Conservation (phyloP, 2,888 invertebrate species). For the Harpalus rubripes region DNA sequence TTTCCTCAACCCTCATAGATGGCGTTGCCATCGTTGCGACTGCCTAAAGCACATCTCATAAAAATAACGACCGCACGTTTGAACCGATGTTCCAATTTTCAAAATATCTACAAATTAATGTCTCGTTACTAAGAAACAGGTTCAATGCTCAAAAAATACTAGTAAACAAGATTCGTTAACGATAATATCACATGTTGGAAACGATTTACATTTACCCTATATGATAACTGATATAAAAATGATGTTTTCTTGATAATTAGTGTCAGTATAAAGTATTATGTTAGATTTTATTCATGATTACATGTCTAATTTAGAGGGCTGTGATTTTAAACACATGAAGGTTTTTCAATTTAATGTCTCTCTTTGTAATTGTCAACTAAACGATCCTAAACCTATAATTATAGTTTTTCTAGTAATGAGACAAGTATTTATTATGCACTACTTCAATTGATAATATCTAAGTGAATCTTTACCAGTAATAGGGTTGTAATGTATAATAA, state of each 20-base stretch:
- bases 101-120: slow-evolving; percentile 64
- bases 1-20: slow-evolving; percentile 44
- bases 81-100: slow-evolving; percentile 63
- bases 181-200: slow-evolving; percentile 64
- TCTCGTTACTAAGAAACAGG: slow-evolving; percentile 46
- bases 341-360: slow-evolving; percentile 36
- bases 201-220: slow-evolving; percentile 41
- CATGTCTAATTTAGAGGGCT: slow-evolving; percentile 2
- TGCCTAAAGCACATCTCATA: slow-evolving; percentile 46
- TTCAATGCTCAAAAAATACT: slow-evolving; percentile 24
- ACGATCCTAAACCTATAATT: slow-evolving; percentile 34
- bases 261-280: slow-evolving; percentile 50
- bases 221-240: neutral
- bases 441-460: slow-evolving; percentile 35
- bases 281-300: slow-evolving; percentile 42
- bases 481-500: slow-evolving; percentile 25
- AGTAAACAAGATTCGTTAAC: slow-evolving; percentile 58
- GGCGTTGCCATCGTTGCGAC: slow-evolving; percentile 43
- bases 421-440: slow-evolving; percentile 21
- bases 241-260: slow-evolving; percentile 47
- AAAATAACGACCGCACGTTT: slow-evolving; percentile 64
- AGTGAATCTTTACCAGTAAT: slow-evolving; percentile 17
- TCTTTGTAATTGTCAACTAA: slow-evolving; percentile 46
- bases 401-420: slow-evolving; percentile 23
- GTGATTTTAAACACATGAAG: slow-evolving; percentile 54